A percentile compares a stretch with the other conserved stretches of the same genome.
phyloP scores from a whole-genome alignment of 2,888 invertebrate genomes.

The Nipponacmea schrenckii region DNA sequence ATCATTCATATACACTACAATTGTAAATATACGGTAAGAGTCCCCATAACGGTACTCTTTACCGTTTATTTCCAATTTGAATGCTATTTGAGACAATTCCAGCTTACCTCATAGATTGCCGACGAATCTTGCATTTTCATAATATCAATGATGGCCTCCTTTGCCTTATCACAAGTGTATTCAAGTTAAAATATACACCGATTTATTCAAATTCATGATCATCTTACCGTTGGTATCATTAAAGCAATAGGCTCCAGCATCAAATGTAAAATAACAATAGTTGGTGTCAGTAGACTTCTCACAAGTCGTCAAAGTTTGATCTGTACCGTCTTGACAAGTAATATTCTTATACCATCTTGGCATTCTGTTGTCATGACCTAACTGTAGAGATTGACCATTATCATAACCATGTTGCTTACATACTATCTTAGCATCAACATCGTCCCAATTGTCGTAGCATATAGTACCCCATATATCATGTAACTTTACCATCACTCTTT shows the following conservation, averaged over 20 bases:
- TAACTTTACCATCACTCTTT: background rate
- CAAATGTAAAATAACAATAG: background rate
- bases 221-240: background rate
- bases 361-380: background rate
- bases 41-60: too few species aligned
- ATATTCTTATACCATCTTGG: conserved; percentile 3
- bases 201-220: too few species aligned
- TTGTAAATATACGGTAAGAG: too few species aligned
- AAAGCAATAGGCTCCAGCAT: background rate
- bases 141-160: too few species aligned
- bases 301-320: background rate
- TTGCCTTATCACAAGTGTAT: too few species aligned
- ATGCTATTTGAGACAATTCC: too few species aligned
- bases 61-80: too few species aligned
- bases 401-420: background rate
- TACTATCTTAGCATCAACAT: background rate
- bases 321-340: background rate
- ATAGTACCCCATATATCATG: conserved; percentile 1
- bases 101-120: too few species aligned
- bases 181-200: too few species aligned
- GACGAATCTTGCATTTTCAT: too few species aligned
- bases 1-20: too few species aligned
- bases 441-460: background rate
- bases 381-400: background rate
- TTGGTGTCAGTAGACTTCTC: background rate